Evolutionary conservation across 2,797 vertebrate genomes (phyloP).

Genomic region (Cichlasoma orientale): DNA sequence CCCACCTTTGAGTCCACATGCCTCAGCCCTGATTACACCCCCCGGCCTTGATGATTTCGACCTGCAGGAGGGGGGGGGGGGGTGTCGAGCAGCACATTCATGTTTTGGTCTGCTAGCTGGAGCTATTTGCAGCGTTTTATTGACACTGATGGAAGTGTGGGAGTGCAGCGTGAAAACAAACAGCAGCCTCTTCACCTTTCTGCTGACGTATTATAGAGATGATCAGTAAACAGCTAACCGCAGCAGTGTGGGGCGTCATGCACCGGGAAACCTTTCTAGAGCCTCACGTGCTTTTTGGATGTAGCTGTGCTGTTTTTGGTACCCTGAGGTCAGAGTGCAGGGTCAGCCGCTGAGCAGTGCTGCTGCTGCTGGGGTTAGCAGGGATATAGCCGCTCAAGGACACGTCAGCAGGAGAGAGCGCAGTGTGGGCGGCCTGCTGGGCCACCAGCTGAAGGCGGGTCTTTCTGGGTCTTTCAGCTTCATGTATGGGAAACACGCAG

Average conservation of each 20-base stretch:
- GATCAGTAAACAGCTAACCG: background rate
- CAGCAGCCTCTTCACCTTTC: background rate
- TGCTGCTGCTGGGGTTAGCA: background rate
- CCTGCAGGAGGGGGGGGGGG: background rate
- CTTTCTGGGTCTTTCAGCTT: background rate
- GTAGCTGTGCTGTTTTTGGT: constrained; percentile 1
- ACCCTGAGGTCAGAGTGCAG: background rate
- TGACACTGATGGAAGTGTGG: background rate
- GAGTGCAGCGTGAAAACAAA: background rate
- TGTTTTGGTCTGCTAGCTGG: background rate
- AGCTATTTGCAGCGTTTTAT: background rate
- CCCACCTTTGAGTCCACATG: constrained; percentile 32
- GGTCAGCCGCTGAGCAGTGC: background rate
- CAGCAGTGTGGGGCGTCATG: background rate
- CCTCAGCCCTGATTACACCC: background rate
- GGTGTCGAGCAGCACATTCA: background rate
- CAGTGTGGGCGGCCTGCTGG: background rate
- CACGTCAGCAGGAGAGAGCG: background rate
- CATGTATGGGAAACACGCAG: constrained; percentile 5
- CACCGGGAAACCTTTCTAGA: accelerated
- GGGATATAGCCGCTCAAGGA: constrained; percentile 13
- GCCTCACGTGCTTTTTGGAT: background rate
- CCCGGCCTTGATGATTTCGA: background rate
- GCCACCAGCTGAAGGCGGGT: background rate
- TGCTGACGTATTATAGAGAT: background rate